A percentile compares a stretch with the other conserved stretches of the same genome.
phyloP scores from a whole-genome alignment of 53 echinoderm and acorn worm genomes.

The Holothuria leucospilota region DNA sequence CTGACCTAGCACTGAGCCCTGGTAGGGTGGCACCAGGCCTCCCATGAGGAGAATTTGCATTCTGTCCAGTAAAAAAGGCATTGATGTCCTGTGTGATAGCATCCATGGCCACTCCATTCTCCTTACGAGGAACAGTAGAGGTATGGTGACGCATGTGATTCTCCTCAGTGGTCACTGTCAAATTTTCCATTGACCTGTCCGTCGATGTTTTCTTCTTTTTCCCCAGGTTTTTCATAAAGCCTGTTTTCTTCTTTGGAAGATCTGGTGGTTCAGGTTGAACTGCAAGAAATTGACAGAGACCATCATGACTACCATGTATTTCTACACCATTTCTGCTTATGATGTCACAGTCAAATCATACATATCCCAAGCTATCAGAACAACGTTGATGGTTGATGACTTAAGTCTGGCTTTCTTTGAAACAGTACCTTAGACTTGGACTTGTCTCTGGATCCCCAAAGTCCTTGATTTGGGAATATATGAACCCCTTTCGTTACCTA shows the following conservation, averaged over 20 bases:
- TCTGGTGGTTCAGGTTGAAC: slow-evolving; percentile 70
- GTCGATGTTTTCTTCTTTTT: slow-evolving; percentile 53
- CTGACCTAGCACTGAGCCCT: slow-evolving; percentile 36
- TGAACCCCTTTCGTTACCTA: too few species aligned
- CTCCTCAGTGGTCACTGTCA: slow-evolving; percentile 18
- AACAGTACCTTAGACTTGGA: too few species aligned
- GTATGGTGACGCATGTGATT: slow-evolving; percentile 60
- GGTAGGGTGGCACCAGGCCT: slow-evolving; percentile 61
- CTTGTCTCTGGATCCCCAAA: too few species aligned
- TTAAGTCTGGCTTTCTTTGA: too few species aligned
- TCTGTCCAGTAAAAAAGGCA: slow-evolving; percentile 67
- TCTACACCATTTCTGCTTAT: too few species aligned
- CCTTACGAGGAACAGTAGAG: slow-evolving; percentile 74
- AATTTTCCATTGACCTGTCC: slow-evolving; percentile 51
- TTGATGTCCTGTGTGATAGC: slow-evolving; percentile 79
- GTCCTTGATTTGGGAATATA: too few species aligned
- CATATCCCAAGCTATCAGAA: too few species aligned
- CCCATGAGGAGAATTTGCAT: slow-evolving; percentile 56
- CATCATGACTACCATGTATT: too few species aligned
- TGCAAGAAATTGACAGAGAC: background rate
- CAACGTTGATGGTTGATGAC: too few species aligned
- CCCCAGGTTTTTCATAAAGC: slow-evolving; percentile 68
- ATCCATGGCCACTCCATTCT: slow-evolving; percentile 76
- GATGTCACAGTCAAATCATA: too few species aligned
- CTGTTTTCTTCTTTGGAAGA: slow-evolving; percentile 66